Evolutionary conservation across 1,140 invertebrate species (phyloP), one percentile per base, ranked within the genome.

Genomic region (Sitophilus oryzae): DNA sequence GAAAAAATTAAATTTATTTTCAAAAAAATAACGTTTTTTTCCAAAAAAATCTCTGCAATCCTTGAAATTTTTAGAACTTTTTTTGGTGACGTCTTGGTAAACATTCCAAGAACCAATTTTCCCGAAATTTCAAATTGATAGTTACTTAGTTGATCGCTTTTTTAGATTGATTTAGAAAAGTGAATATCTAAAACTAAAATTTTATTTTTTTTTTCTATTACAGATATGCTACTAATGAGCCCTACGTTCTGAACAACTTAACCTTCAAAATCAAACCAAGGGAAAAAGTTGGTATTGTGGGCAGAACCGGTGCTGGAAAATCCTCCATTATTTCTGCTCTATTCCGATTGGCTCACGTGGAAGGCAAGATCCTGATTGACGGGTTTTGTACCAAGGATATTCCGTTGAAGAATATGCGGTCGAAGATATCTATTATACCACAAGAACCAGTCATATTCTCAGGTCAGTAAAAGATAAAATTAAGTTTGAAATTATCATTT

Each of bases 281-380:
- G 36, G 82, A 87, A 66, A 86, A 87, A 67, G 77, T 86, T 37
- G 83, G 84, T 9, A 85, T 87, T 41, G 83, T 86, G 21, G 85
- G 85, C 10, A 71, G 85, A 56, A 87, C 85, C 3, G 85, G 85
- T 15, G 85, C 85, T 35, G 86, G 88, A 3, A 91, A 90, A 71
- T 85, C 84, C 14, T 87, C 85, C 0, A 68, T 90, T 20, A 83
- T 88, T 41, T 72, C 80, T 1, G 80, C 82, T 14, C 65, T 88
- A 48, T 88, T 89, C 66, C 76, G 86, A 63, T 73, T 91, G 45
- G 79, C 80, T 1, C 79, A 82, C 56, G 76, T 81, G n/a, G 73
- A 76, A 10, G 88, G 86, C 14, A 63, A 56, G 4, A 83, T 86
- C 43, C 57, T 66, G 2, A 81, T 85, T 35, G 83, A 83, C 65